Base-by-base conservation (phyloP, 2,888 invertebrate species). In the Choristoneura rosaceana region DNA sequence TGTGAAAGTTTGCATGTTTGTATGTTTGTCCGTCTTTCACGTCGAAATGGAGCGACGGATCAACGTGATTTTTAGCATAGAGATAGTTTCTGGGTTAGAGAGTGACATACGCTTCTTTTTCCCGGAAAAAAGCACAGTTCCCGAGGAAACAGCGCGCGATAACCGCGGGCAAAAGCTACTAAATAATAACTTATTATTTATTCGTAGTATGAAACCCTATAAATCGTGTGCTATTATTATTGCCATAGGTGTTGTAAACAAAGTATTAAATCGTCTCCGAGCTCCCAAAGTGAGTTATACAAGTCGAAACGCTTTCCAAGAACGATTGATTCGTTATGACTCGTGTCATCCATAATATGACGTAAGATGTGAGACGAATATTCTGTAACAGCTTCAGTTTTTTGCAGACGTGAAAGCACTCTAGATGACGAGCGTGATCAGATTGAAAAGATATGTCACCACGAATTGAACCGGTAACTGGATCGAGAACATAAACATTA, bases 301-400 rank as follows among this genome's bases (percentile, higher is more conserved):
- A 10, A 55, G 55, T 55, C 25, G 55, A 10, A 55, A 25, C 25
- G 25, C 12, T 25, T 25, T 55, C 55, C 12, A 25, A 55, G 4
- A 17, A 7, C 9, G 25, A 55, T 55, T 55, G 55, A 62, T 38
- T 25, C 25, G 63, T 38, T 50, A 33, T 50, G 38, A 59, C 55
- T 55, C 47, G 47, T 67, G 71, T 58, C 71, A 47, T 45, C 12
- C 9, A 47, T 63, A 55, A 67, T 68, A 47, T 67, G 71, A 71
- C 67, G 62, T 58, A 58, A 71, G 71, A 71, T 55, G 34, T 38
- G 63, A 62, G 62, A 67, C 52, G 41, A 65, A 12, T 64, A 60
- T 47, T 43, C 55, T 34, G 34, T 47, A 58, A 68, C 34, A 63
- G 71, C 62, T 34, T 62, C 55, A 9, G 25, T 25, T 25, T 55